These are phyloP conservation scores for Crepidodera aurea DNA, from an alignment of 2,888 invertebrate genomes.

Conservation along the genomic window DNA sequence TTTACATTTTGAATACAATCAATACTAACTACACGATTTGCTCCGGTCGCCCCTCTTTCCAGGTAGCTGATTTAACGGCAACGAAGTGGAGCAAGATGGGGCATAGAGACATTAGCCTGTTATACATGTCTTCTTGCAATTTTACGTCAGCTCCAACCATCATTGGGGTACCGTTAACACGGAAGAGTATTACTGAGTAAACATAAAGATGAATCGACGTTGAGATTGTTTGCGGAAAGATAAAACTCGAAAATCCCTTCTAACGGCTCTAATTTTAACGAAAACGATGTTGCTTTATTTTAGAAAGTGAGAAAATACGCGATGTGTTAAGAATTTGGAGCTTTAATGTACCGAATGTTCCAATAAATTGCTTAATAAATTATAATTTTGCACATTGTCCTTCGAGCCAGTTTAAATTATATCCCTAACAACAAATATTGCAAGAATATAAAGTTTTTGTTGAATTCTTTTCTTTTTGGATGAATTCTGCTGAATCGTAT, in stretches of 20 bases:
- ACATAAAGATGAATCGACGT: constrained; percentile 51
- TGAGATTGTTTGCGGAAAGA: constrained; percentile 39
- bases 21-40: too few species aligned
- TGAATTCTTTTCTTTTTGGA: too few species aligned
- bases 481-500: too few species aligned
- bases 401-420: too few species aligned
- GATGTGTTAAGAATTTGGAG: too few species aligned
- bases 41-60: constrained; percentile 30
- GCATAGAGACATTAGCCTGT: constrained; percentile 41
- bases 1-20: too few species aligned
- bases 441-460: too few species aligned
- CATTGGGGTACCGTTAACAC: constrained; percentile 46
- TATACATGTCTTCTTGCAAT: constrained; percentile 42
- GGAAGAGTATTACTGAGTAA: constrained; percentile 48
- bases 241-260: constrained; percentile 21
- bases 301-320: not conserved
- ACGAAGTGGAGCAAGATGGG: constrained; percentile 11
- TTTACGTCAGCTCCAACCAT: constrained; percentile 41
- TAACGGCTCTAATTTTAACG: constrained; percentile 7
- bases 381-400: too few species aligned
- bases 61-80: constrained; percentile 35
- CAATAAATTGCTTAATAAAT: too few species aligned
- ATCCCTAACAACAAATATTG: too few species aligned
- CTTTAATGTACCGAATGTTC: too few species aligned
- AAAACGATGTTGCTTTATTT: not conserved